phyloP scores from a whole-genome alignment of 2,888 invertebrate genomes.

The Brachynemurus nebulosus region DNA sequence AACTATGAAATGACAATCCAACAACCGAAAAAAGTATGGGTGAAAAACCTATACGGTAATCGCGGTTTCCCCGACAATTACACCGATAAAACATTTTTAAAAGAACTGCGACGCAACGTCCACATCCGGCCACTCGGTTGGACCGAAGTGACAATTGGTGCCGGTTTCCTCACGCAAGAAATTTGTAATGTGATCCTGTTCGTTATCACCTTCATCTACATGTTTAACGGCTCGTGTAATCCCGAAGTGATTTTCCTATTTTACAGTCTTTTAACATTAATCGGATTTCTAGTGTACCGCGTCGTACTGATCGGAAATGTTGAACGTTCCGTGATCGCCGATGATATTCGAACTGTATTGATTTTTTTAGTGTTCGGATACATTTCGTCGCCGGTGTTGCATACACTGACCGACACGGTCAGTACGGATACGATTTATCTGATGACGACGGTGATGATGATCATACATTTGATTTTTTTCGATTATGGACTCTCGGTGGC shows the following conservation, averaged over 20 bases:
- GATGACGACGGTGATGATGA: conserved; percentile 75
- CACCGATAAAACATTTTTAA: conserved; percentile 73
- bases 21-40: conserved; percentile 52
- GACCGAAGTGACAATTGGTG: conserved; percentile 55
- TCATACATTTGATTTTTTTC: conserved; percentile 78
- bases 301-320: conserved; percentile 23
- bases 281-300: conserved; percentile 49
- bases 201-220: conserved; percentile 53
- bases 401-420: conserved; percentile 90
- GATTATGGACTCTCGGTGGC: conserved; percentile 83
- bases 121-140: conserved; percentile 61
- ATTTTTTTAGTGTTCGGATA: conserved; percentile 79
- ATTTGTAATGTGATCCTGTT: conserved; percentile 64
- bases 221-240: conserved; percentile 53
- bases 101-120: conserved; percentile 72
- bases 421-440: conserved; percentile 97
- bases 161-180: conserved; percentile 66
- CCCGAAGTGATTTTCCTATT: conserved; percentile 48
- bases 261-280: conserved; percentile 38
- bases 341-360: conserved; percentile 62
- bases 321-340: conserved; percentile 27
- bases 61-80: conserved; percentile 84
- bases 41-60: conserved; percentile 80
- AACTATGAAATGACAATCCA: neutral
- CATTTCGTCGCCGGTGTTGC: conserved; percentile 77